A percentile compares a stretch with the other conserved stretches of the same genome.
phyloP scores from a whole-genome alignment of 1,140 invertebrate genomes.

The Octopus bimaculoides region DNA sequence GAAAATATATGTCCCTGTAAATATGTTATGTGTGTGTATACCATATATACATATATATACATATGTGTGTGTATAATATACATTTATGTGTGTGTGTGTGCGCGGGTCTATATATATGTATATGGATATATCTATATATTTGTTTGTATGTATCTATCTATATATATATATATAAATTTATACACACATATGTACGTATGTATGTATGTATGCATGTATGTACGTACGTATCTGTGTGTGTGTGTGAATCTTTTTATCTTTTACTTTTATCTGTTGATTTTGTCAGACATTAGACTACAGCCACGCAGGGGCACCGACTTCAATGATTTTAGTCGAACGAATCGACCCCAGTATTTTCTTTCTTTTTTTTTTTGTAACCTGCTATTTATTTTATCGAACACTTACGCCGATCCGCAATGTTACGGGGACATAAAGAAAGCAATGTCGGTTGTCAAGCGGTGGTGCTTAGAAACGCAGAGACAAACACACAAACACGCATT shows the following conservation, averaged over 20 bases:
- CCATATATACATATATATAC: not conserved
- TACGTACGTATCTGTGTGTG: not conserved
- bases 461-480: too few species aligned
- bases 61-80: not conserved
- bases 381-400: too few species aligned
- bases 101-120: not conserved
- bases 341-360: too few species aligned
- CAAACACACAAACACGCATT: too few species aligned
- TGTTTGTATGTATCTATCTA: not conserved
- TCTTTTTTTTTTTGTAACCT: too few species aligned
- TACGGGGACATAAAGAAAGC: too few species aligned
- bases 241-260: not conserved
- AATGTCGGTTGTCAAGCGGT: too few species aligned
- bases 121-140: not conserved
- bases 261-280: too few species aligned
- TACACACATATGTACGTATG: not conserved
- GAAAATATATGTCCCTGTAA: not conserved
- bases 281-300: too few species aligned
- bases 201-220: not conserved
- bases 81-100: not conserved
- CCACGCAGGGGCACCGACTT: too few species aligned
- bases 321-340: too few species aligned
- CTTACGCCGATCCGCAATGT: too few species aligned
- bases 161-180: not conserved
- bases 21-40: not conserved